These are phyloP conservation scores for Gracilinanus agilis DNA, from an alignment of 2,113 vertebrate genomes.

Conservation along the genomic window DNA sequence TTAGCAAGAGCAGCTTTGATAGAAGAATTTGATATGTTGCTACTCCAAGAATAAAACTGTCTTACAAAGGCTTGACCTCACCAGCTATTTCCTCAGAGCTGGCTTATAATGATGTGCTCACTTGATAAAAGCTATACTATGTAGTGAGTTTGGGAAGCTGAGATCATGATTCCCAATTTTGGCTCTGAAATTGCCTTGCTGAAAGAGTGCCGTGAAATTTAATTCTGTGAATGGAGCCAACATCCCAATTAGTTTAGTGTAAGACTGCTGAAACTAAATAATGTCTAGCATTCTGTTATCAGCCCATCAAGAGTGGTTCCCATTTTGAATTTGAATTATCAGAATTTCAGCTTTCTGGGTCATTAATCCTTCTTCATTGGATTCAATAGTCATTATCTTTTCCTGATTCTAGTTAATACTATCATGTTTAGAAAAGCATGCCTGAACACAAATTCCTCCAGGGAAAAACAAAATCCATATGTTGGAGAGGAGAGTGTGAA, in stretches of 20 bases:
- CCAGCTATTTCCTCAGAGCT: neutral
- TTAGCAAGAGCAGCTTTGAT: neutral
- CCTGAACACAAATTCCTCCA: neutral
- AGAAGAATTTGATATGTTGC: neutral
- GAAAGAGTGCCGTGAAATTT: neutral
- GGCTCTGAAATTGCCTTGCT: neutral
- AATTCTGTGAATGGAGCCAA: neutral
- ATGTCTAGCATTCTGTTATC: neutral
- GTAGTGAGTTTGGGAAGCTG: neutral
- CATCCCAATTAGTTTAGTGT: neutral
- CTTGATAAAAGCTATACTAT: neutral
- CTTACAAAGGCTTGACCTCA: neutral
- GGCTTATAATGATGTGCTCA: neutral
- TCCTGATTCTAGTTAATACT: neutral
- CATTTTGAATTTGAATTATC: neutral
- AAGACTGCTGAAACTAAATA: neutral
- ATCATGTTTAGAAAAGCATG: neutral
- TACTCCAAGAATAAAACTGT: neutral
- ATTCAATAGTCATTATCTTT: constrained; percentile 3
- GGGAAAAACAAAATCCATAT: neutral
- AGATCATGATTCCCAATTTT: neutral
- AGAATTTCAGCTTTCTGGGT: neutral
- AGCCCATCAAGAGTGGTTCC: neutral
- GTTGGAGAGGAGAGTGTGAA: neutral
- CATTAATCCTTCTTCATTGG: neutral